Evolutionary conservation across 2,888 invertebrate genomes (phyloP).

Genomic region (Biston betularia): DNA sequence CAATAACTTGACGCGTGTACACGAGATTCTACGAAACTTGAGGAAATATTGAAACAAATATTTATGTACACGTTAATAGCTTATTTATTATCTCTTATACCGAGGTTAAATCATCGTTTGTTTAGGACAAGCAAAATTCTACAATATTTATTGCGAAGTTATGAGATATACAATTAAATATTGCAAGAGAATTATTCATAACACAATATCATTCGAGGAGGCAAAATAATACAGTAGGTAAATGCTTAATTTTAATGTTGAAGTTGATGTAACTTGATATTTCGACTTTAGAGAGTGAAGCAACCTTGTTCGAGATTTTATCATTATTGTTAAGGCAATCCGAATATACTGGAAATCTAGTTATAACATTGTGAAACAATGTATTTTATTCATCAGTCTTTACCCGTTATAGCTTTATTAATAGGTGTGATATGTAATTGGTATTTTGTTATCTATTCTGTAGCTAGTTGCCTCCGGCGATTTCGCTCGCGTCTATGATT

Average conservation of each 20-base stretch:
- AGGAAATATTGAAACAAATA: too few species aligned
- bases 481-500: too few species aligned
- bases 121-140: too few species aligned
- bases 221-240: constrained; percentile 6
- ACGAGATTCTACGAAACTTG: too few species aligned
- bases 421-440: background rate
- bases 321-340: constrained; percentile 11
- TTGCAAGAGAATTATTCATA: constrained; percentile 15
- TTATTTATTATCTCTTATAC: too few species aligned
- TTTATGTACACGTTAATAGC: too few species aligned
- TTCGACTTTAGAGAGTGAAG: constrained; percentile 21
- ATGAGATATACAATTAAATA: background rate
- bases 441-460: too few species aligned
- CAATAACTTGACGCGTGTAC: too few species aligned
- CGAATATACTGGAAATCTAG: constrained; percentile 2
- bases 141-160: too few species aligned
- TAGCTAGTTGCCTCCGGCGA: background rate
- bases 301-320: constrained; percentile 19
- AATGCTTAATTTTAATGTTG: constrained; percentile 21
- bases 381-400: background rate
- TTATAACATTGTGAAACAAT: background rate
- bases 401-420: background rate
- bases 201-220: constrained; percentile 15
- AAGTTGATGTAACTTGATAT: constrained; percentile 29
- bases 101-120: too few species aligned